Evolutionary conservation across 2,888 invertebrate species (phyloP).

Genomic region (Pristionchus japonicus): DNA sequence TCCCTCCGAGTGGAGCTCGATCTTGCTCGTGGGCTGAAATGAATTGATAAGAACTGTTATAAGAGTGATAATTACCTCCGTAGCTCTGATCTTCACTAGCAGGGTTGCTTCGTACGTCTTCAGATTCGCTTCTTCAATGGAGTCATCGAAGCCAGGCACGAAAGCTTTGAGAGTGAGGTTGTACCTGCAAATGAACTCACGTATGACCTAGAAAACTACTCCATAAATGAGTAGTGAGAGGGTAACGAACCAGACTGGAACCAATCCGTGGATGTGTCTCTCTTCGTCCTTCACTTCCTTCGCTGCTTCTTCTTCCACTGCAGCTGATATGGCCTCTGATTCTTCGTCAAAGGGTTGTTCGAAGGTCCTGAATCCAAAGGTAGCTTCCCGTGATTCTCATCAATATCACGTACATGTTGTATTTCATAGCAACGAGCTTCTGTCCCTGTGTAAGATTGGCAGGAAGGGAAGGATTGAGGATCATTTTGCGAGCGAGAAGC

Average conservation of each 20-base stretch:
- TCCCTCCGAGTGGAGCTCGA: constrained; percentile 42
- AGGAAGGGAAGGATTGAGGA: background rate
- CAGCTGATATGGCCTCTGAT: background rate
- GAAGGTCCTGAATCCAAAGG: constrained; percentile 2
- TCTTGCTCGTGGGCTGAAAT: background rate
- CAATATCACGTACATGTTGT: constrained; percentile 26
- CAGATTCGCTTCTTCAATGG: background rate
- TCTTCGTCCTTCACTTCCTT: constrained; percentile 42
- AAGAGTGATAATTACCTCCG: background rate
- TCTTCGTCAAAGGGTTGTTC: background rate
- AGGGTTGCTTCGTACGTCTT: constrained; percentile 31
- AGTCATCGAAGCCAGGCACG: constrained; percentile 29
- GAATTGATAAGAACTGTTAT: background rate
- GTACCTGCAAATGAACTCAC: constrained; percentile 27
- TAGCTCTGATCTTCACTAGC: constrained; percentile 14
- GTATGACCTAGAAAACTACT: no score
- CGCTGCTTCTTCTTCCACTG: background rate
- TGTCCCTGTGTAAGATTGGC: constrained; percentile 9
- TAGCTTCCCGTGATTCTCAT: background rate
- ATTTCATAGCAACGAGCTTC: constrained; percentile 41
- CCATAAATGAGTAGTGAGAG: no score
- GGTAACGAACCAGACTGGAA: constrained; percentile 27
- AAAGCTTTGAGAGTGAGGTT: constrained; percentile 35
- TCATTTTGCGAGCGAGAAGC: constrained; percentile 1
- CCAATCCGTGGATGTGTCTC: constrained; percentile 9